Conservation (phyloP, 2,888 invertebrate species). For the Boloria selene region DNA sequence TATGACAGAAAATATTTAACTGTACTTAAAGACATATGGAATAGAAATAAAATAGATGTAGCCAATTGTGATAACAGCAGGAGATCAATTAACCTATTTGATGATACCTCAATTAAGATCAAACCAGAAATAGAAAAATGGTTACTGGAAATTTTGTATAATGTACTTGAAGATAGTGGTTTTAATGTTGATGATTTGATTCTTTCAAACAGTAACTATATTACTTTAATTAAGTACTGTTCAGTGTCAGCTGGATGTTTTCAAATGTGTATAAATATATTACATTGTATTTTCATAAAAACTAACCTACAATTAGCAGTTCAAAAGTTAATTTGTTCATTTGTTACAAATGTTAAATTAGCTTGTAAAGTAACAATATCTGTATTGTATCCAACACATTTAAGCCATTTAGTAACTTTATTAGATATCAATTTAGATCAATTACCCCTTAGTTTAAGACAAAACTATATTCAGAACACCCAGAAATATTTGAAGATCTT, state of each 20-base stretch:
- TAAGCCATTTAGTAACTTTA: conserved; percentile 54
- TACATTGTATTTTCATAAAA: conserved; percentile 61
- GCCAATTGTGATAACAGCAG: not conserved
- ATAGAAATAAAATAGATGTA: conserved; percentile 39
- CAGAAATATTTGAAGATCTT: conserved; percentile 51
- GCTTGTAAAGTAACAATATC: conserved; percentile 46
- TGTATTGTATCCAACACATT: conserved; percentile 55
- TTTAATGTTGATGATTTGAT: conserved; percentile 47
- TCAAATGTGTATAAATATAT: conserved; percentile 60
- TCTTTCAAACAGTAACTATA: conserved; percentile 41
- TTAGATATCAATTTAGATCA: conserved; percentile 57
- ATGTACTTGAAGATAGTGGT: conserved; percentile 46
- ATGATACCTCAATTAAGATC: conserved; percentile 62
- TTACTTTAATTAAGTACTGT: conserved; percentile 52
- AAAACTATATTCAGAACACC: conserved; percentile 49
- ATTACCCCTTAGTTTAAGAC: conserved; percentile 45
- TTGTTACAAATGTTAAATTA: conserved; percentile 53
- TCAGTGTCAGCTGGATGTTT: conserved; percentile 61
- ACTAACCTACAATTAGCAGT: conserved; percentile 56
- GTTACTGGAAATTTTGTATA: conserved; percentile 50
- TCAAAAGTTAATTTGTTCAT: conserved; percentile 53
- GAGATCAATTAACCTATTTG: conserved; percentile 22
- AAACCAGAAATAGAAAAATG: conserved; percentile 61
- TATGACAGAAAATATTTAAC: conserved; percentile 45
- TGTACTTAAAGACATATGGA: conserved; percentile 60